Percentiles rank a stretch among this genome's conserved stretches.
These are phyloP conservation scores for Thryonomys swinderianus DNA, from an alignment of 2,113 vertebrate genomes.

Conservation along the genomic window DNA sequence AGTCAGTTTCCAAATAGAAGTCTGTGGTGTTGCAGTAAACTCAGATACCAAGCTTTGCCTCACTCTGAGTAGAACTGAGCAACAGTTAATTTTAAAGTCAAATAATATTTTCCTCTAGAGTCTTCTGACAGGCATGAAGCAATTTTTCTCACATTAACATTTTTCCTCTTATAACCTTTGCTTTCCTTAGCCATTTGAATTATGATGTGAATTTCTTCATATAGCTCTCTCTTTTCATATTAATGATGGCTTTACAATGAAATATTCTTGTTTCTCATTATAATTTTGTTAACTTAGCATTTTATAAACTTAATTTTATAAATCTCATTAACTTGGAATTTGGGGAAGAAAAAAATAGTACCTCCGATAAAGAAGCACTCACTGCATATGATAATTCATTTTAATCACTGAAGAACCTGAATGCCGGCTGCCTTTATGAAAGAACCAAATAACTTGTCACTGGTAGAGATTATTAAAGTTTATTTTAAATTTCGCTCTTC, in stretches of 20 bases:
- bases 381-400: slow-evolving; percentile 56
- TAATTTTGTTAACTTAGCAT: slow-evolving; percentile 69
- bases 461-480: not conserved
- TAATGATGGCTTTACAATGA: slow-evolving; percentile 62
- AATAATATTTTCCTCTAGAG: slow-evolving; percentile 44
- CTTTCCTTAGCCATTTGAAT: slow-evolving; percentile 68
- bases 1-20: slow-evolving; percentile 25
- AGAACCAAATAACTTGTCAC: slow-evolving; percentile 26
- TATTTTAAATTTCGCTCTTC: slow-evolving; percentile 2
- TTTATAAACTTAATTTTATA: slow-evolving; percentile 71
- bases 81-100: slow-evolving; percentile 59
- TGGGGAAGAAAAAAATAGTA: slow-evolving; percentile 52
- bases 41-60: not conserved
- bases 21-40: not conserved
- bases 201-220: slow-evolving; percentile 60
- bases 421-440: not conserved
- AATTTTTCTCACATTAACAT: slow-evolving; percentile 65
- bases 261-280: slow-evolving; percentile 66
- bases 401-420: slow-evolving; percentile 35
- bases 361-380: slow-evolving; percentile 46
- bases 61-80: not conserved
- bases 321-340: slow-evolving; percentile 74
- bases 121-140: not conserved
- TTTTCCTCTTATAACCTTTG: slow-evolving; percentile 55
- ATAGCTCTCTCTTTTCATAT: slow-evolving; percentile 49